Percentiles rank a stretch among this genome's conserved stretches.
These are phyloP conservation scores for Altica lythri DNA, from an alignment of 2,888 invertebrate genomes.

Conservation along the genomic window DNA sequence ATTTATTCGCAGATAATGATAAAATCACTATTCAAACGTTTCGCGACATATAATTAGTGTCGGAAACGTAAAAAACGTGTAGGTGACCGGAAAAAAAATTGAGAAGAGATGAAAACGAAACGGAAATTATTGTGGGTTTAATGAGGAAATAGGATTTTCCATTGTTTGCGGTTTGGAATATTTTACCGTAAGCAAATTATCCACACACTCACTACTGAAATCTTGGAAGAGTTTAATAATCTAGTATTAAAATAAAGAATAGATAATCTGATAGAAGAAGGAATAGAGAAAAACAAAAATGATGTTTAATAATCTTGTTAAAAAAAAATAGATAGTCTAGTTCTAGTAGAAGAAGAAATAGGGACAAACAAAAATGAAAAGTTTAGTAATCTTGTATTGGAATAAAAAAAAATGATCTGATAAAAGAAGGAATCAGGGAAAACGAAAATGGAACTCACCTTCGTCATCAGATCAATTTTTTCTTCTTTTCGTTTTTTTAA, in stretches of 20 bases:
- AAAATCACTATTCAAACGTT: too few species aligned
- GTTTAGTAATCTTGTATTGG: neutral
- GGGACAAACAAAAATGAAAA: neutral
- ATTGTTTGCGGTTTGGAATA: neutral
- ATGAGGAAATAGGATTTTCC: constrained; percentile 21
- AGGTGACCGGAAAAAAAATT: constrained; percentile 1
- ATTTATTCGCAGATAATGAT: too few species aligned
- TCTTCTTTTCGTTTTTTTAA: constrained; percentile 37
- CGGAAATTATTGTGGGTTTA: neutral
- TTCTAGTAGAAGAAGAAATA: neutral
- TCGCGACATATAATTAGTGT: too few species aligned
- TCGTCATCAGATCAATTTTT: constrained; percentile 58
- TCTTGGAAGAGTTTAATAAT: neutral
- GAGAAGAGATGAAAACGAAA: neutral
- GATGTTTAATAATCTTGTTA: too few species aligned
- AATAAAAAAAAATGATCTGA: neutral
- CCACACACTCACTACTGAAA: neutral
- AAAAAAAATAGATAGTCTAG: neutral
- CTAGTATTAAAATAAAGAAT: too few species aligned
- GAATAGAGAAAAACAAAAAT: too few species aligned
- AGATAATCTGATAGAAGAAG: too few species aligned
- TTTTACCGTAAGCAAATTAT: neutral
- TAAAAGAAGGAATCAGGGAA: neutral
- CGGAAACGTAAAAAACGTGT: constrained; percentile 7
- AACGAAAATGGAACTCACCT: constrained; percentile 46